phyloP scores from a whole-genome alignment of 2,113 vertebrate genomes.

The Acanthisitta chloris region DNA sequence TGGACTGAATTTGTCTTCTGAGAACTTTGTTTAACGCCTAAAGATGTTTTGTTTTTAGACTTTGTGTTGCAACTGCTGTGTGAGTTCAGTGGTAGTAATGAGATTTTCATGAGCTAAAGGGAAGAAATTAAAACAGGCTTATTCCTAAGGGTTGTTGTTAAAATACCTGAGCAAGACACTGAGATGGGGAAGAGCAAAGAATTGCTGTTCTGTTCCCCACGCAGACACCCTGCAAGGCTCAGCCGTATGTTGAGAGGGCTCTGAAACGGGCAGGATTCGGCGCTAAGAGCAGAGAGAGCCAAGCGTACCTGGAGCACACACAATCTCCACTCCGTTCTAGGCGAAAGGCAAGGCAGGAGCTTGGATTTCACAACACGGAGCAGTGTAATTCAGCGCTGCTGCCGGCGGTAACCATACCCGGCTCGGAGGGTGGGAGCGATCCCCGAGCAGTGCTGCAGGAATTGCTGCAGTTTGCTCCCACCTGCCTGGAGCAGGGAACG shows the following conservation, averaged over 20 bases:
- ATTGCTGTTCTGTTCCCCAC: background rate
- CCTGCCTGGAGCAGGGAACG: background rate
- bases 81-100: background rate
- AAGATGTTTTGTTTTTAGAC: background rate
- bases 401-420: background rate
- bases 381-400: background rate
- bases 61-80: fast-evolving
- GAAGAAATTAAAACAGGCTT: background rate
- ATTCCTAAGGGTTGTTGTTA: background rate
- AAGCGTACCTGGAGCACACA: background rate
- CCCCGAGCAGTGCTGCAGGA: background rate
- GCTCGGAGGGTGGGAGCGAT: background rate
- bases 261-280: background rate
- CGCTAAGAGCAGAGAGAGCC: background rate
- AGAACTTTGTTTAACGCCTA: background rate
- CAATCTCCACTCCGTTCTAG: background rate
- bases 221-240: fast-evolving
- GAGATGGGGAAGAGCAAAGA: background rate
- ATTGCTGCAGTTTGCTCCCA: background rate
- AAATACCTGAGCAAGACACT: background rate
- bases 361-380: conserved; percentile 31
- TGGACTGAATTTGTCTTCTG: background rate
- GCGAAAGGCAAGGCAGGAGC: background rate
- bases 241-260: fast-evolving
- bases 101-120: background rate